These are phyloP conservation scores for Nephrocerus scutellatus DNA, from an alignment of 2,888 invertebrate species.

Conservation along the genomic window DNA sequence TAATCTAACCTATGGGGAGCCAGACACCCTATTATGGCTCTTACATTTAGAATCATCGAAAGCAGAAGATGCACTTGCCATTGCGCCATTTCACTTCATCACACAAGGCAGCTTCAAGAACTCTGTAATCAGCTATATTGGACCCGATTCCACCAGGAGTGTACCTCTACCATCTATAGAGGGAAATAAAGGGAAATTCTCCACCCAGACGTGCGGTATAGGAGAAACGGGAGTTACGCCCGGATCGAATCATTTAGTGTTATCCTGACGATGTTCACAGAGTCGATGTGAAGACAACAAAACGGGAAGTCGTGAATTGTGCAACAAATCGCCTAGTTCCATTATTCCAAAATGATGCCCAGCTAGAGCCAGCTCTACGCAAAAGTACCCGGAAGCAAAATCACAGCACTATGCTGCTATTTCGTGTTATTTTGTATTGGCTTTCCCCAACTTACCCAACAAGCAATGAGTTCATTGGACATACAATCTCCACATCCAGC, in stretches of 20 bases:
- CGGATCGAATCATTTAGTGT: background rate
- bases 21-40: background rate
- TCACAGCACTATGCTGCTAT: no score
- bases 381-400: conserved; percentile 3
- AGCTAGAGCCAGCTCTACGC: background rate
- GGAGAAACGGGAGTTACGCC: background rate
- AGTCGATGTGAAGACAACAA: no score
- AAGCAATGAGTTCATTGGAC: background rate
- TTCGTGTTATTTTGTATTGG: conserved; percentile 1
- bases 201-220: background rate
- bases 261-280: no score
- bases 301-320: background rate
- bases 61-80: conserved; percentile 3
- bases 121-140: conserved; percentile 4
- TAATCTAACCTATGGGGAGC: no score
- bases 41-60: conserved; percentile 1
- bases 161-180: conserved; percentile 2
- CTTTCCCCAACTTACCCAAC: background rate
- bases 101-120: conserved; percentile 4
- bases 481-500: conserved; percentile 1
- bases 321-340: conserved; percentile 1
- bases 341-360: background rate
- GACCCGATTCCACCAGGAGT: conserved; percentile 3
- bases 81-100: no score
- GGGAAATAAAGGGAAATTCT: conserved; percentile 1